Conservation (phyloP, 2,888 invertebrate genomes). For the Cephus pulcher region DNA sequence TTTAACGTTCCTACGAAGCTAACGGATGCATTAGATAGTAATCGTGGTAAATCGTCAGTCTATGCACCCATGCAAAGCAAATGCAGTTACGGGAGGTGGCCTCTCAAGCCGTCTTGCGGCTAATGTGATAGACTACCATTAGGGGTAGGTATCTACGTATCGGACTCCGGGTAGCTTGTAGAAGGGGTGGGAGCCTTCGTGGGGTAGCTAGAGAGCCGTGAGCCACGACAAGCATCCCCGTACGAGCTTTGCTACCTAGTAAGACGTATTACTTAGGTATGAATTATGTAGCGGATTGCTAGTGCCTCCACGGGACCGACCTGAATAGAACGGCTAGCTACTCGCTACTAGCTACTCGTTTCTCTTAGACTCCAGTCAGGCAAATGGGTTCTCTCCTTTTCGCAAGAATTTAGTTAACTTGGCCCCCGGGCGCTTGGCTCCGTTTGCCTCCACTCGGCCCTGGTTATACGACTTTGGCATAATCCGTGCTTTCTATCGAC, state of each 20-base stretch:
- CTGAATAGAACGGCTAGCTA: slow-evolving; percentile 22
- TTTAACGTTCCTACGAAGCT: background rate
- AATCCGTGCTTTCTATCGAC: background rate
- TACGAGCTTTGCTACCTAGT: slow-evolving; percentile 20
- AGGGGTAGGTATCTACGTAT: slow-evolving; percentile 31
- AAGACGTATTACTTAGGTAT: slow-evolving; percentile 63
- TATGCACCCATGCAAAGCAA: slow-evolving; percentile 40
- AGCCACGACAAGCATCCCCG: slow-evolving; percentile 19
- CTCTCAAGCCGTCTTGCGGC: slow-evolving; percentile 50
- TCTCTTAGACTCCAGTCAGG: slow-evolving; percentile 34
- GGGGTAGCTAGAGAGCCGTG: slow-evolving; percentile 15
- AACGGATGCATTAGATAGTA: background rate
- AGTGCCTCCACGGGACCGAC: slow-evolving; percentile 35
- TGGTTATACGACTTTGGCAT: background rate
- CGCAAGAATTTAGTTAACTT: slow-evolving; percentile 10
- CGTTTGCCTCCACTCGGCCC: background rate
- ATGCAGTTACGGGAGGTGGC: slow-evolving; percentile 47
- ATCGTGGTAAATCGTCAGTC: slow-evolving; percentile 44
- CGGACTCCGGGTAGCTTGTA: background rate
- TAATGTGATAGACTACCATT: slow-evolving; percentile 60
- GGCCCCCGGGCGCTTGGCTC: slow-evolving; percentile 13
- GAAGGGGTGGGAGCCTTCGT: background rate
- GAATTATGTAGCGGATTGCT: slow-evolving; percentile 57
- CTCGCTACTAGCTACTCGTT: slow-evolving; percentile 15
- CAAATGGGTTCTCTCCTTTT: slow-evolving; percentile 31